Conservation (phyloP, 1,140 invertebrate species). For the Heliconius melpomene region DNA sequence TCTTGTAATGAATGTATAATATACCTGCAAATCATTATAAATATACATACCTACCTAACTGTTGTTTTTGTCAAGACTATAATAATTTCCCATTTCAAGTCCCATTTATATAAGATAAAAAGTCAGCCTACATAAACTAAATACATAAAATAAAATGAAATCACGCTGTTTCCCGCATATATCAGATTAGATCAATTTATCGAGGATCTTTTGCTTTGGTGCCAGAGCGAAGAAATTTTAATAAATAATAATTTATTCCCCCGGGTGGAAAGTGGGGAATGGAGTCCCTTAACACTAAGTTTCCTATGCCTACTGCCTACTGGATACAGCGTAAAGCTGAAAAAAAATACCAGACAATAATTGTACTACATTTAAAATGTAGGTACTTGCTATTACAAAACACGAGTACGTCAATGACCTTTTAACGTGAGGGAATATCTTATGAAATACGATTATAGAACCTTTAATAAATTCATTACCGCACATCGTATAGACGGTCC, state of each 20-base stretch:
- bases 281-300: too few relatives aligned
- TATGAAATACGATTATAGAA: slow-evolving; percentile 28
- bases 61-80: slow-evolving; percentile 32
- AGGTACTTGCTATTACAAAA: background rate
- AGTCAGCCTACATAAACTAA: too few relatives aligned
- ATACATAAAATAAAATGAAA: too few relatives aligned
- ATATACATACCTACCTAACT: slow-evolving; percentile 33
- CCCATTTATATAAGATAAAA: too few relatives aligned
- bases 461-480: slow-evolving; percentile 33
- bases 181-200: too few relatives aligned
- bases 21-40: slow-evolving; percentile 40
- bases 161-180: too few relatives aligned
- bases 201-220: too few relatives aligned
- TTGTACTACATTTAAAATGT: background rate
- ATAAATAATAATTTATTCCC: too few relatives aligned
- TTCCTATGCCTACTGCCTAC: too few relatives aligned
- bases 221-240: too few relatives aligned
- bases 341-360: background rate
- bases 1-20: slow-evolving; percentile 50
- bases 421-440: slow-evolving; percentile 20
- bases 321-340: too few relatives aligned
- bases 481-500: slow-evolving; percentile 25
- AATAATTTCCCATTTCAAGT: background rate
- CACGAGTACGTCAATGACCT: slow-evolving; percentile 8
- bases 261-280: too few relatives aligned